phyloP scores from a whole-genome alignment of 37 sponge, comb jelly and placozoan species.

The Ephydatia muelleri region DNA sequence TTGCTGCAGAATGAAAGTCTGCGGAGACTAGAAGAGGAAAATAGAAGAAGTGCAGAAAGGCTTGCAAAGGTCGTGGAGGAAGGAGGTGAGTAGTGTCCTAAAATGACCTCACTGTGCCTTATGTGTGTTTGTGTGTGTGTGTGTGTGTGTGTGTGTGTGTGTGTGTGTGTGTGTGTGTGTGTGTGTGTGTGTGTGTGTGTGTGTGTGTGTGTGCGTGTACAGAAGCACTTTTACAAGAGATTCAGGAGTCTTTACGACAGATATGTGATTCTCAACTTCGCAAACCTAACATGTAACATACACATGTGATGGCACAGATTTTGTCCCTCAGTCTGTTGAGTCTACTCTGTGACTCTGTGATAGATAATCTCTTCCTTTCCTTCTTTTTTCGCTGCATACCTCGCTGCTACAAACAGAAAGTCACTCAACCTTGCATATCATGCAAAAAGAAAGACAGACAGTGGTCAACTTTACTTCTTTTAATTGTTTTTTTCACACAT shows the following conservation, averaged over 20 bases:
- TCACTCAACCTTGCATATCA: constrained; percentile 65
- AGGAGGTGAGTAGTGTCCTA: constrained; percentile 44
- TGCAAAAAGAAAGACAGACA: not conserved
- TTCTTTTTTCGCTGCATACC: constrained; percentile 67
- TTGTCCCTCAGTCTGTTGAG: not conserved
- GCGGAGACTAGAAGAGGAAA: constrained; percentile 55
- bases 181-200: constrained; percentile 5
- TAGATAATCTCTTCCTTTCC: constrained; percentile 78
- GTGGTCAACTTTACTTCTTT: no score
- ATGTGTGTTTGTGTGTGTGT: no score
- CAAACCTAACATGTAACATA: not conserved
- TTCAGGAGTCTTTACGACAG: constrained; percentile 32
- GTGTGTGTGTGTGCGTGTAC: not conserved
- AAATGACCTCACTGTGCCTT: not conserved
- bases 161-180: not conserved
- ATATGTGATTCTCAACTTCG: constrained; percentile 47
- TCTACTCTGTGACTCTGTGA: constrained; percentile 5
- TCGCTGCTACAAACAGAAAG: constrained; percentile 82
- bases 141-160: not conserved
- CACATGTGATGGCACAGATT: not conserved
- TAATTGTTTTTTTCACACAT: not conserved
- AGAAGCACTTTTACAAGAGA: constrained; percentile 43
- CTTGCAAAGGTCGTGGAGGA: constrained; percentile 43
- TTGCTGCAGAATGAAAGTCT: constrained; percentile 22
- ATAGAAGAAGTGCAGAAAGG: constrained; percentile 33